Percentiles rank a stretch among this genome's conserved stretches.
Conservation (phyloP, 2,888 invertebrate species). For the Cryptophagus acutangulus region DNA sequence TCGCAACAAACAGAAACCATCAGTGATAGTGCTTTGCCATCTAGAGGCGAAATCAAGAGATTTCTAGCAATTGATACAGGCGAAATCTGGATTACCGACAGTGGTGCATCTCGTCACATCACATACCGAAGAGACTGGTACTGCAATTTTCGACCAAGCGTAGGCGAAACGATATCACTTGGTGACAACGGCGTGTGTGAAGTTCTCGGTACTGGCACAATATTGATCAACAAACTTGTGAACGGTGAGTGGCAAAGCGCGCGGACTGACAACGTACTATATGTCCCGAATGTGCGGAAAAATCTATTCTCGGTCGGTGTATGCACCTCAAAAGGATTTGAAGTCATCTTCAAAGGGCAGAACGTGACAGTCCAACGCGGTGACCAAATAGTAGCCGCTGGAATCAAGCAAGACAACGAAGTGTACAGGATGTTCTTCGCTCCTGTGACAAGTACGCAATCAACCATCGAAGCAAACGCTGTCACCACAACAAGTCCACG, state of each 20-base stretch:
- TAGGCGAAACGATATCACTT: conserved; percentile 15
- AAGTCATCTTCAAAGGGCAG: conserved; percentile 26
- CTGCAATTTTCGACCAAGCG: conserved; percentile 10
- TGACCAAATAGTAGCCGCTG: conserved; percentile 17
- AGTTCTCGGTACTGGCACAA: conserved; percentile 27
- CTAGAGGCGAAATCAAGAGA: no score
- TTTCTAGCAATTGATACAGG: no score
- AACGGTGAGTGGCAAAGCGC: conserved; percentile 28
- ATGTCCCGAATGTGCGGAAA: conserved; percentile 34
- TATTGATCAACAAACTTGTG: conserved; percentile 24
- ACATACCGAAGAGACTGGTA: conserved; percentile 19
- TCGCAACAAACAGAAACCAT: no score
- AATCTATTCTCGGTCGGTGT: conserved; percentile 40
- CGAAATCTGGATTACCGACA: conserved; percentile 32
- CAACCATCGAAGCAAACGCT: conserved; percentile 19
- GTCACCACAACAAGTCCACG: background rate
- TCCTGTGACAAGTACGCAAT: conserved; percentile 19
- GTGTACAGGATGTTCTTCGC: conserved; percentile 25
- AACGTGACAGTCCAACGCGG: conserved; percentile 21
- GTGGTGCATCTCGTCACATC: conserved; percentile 30
- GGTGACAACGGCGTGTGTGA: conserved; percentile 25
- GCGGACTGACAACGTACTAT: conserved; percentile 27
- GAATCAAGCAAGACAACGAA: conserved; percentile 23
- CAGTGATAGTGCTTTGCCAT: no score
- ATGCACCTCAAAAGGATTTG: conserved; percentile 29